Evolutionary conservation across 1,140 invertebrate species (phyloP), one percentile per base, ranked within the genome.

Genomic region (Drosophila athabasca): DNA sequence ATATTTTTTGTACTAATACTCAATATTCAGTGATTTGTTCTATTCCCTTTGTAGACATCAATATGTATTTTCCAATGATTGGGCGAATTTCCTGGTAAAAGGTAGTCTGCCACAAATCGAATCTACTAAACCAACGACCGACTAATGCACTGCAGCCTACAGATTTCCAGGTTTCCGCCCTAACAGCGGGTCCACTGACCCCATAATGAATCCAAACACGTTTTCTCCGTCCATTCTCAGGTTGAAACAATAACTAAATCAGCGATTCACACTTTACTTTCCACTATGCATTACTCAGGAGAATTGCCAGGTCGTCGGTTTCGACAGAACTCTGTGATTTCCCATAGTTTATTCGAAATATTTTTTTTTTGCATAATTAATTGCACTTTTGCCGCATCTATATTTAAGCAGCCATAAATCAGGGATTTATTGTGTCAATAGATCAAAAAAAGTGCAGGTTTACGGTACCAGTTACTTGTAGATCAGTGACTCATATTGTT

Each of bases 291-390:
- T 55, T 48, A 50, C 52, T 45, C 41, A 50, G 13, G 11, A 31
- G 45, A 72, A 62, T 54, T 73, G 66, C 39, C 49, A 69, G 75
- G 64, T 77, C 73, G 76, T 39, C 50, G 31, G 43, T 57, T 73
- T 69, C 57, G 17, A 35, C 50, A 54, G 48, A 69, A 70, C 50
- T 44, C 53, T 54, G 73, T 77, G 58, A 48, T 70, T 84, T 84
- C 82, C 81, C 81, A 84, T 31, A 53, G 31, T 45, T n/a, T 53
- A 39, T 55, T 62, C 17, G 17, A 19, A 19, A 48, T 54, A 15
- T 29, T 26, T 58, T 68, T 62, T 35, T 17, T 58, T 46, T 59
- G 54, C 41, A 54, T 66, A 55, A 52, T 57, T 48, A 74, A 51
- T 73, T 72, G 41, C 19, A 29, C 15, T 39, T 22, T 51, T 15